Evolutionary conservation across 2,888 invertebrate genomes (phyloP).

Genomic region (Anagyrus pseudococci): DNA sequence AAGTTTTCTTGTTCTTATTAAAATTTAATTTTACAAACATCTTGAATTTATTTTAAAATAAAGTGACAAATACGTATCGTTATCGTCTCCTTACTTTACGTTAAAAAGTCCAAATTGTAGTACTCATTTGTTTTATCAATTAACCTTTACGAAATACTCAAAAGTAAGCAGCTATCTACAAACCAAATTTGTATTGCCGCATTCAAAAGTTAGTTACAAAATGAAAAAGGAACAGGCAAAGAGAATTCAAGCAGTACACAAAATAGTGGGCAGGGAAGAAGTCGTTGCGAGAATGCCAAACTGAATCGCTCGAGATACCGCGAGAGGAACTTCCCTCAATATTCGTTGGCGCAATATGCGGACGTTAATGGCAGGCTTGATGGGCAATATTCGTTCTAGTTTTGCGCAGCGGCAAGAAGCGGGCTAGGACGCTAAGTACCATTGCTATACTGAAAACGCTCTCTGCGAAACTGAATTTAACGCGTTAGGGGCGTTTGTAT

Average conservation of each 20-base stretch:
- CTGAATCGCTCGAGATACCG: conserved; percentile 29
- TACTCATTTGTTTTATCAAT: too few relatives aligned
- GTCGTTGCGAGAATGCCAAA: background rate
- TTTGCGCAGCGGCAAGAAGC: background rate
- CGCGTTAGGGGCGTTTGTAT: conserved; percentile 15
- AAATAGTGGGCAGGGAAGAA: background rate
- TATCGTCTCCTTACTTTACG: too few relatives aligned
- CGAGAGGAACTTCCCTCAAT: conserved; percentile 22
- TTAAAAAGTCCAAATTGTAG: too few relatives aligned
- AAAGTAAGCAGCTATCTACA: background rate
- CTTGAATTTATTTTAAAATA: too few relatives aligned
- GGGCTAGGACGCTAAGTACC: too few relatives aligned
- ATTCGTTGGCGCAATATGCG: conserved; percentile 22
- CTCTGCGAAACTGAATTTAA: conserved; percentile 24
- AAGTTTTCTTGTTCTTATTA: too few relatives aligned
- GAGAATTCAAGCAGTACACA: too few relatives aligned
- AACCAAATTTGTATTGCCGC: background rate
- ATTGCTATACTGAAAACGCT: background rate
- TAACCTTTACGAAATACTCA: background rate
- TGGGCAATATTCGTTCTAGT: conserved; percentile 30
- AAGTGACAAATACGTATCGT: too few relatives aligned
- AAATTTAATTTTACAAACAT: too few relatives aligned
- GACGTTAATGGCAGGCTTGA: conserved; percentile 23
- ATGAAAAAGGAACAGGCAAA: too few relatives aligned
- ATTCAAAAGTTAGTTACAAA: background rate